Base-by-base conservation (phyloP, 2,888 invertebrate species). In the Polylopha cassiicola region DNA sequence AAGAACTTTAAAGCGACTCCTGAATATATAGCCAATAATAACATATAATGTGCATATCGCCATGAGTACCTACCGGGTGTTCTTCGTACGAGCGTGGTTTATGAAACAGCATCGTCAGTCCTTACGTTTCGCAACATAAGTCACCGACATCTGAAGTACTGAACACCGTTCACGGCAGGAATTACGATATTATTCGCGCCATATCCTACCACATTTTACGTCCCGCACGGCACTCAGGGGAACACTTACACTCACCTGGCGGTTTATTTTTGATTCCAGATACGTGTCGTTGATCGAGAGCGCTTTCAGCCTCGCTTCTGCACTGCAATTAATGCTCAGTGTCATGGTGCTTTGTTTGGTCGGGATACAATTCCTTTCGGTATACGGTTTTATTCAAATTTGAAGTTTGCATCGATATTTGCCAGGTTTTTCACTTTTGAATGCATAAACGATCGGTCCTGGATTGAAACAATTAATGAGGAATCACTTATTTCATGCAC, bases 301-400 rank as follows among this genome's bases (percentile, higher is more conserved):
- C 43, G 81, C 86, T 23, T 86, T 86, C 53, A 86, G 85, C 51
- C 55, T 85, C 46, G 81, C 85, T 7, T 85, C 86, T 21, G 84
- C 74, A 20, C 58, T 85, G 31, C 86, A 86, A 54, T 84, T 86
- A 49, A 86, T 86, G 86, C 52, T 86, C 44, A 86, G 86, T 52
- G 86, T 76, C 2, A 82, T 85, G 79, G 85, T 86, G 1, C 72
- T 86, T 9, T 86, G 86, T 55, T 63, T 86, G 45, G 63, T 86
- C 20, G 86, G 86, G 34, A 67, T 86, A 28, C 80, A 85, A 50
- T 80, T 86, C 60, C 61, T 86, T 47, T 82, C 85, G 58, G 86
- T 86, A 61, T 46, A 61, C 43, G 31, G 6, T 5, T 9, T 13
- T 38, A 13, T 29, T n/a, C n/a, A n/a, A n/a, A n/a, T n/a, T n/a